Evolutionary conservation across 2,113 vertebrate genomes (phyloP), one percentile per base, ranked within the genome.

Genomic region (Heterotilapia buettikoferi): DNA sequence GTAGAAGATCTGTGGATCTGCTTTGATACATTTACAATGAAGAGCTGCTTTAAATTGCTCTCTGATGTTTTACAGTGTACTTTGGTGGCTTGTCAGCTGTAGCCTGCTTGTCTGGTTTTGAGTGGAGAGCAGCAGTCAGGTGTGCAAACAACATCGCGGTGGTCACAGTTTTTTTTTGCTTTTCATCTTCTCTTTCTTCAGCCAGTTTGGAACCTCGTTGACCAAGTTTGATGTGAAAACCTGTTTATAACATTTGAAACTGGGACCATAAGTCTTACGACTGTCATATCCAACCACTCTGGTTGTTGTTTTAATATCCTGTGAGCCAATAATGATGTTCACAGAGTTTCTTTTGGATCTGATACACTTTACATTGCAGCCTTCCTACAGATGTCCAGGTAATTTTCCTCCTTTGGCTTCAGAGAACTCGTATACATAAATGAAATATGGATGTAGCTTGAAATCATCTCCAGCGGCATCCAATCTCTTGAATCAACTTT

Each of bases 401-500:
- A 59, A 86, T 92, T 86, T 88, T 7, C 53, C 68, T 12, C 47
- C 66, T 61, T 52, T 85, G 66, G 79, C 87, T 82, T 84, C 6
- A 63, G 87, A 90, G 86, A 82, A 68, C 78, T 76, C 26, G 43
- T 81, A 88, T 80, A 84, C 87, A 88, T 89, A 90, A 83, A 92
- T 92, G 54, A 94, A 90, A 92, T 87, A 92, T 92, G 87, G 79
- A 85, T 92, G 86, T 82, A 84, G 73, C 66, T 90, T 13, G 47
- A 92, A 92, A 91, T 90, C 91, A 86, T 87, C 94, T 94, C 90
- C 90, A 89, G 86, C 79, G 53, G 88, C 90, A 88, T 92, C 83
- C 90, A 92, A 93, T 95, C 91, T 90, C 87, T 83, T 93, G 88
- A 92, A 94, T 94, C 90, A 93, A 93, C 92, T 94, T 94, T 91